A percentile compares a stretch with the other conserved stretches of the same genome.
phyloP scores from a whole-genome alignment of 2,797 vertebrate species.

The Sebastes reedi region DNA sequence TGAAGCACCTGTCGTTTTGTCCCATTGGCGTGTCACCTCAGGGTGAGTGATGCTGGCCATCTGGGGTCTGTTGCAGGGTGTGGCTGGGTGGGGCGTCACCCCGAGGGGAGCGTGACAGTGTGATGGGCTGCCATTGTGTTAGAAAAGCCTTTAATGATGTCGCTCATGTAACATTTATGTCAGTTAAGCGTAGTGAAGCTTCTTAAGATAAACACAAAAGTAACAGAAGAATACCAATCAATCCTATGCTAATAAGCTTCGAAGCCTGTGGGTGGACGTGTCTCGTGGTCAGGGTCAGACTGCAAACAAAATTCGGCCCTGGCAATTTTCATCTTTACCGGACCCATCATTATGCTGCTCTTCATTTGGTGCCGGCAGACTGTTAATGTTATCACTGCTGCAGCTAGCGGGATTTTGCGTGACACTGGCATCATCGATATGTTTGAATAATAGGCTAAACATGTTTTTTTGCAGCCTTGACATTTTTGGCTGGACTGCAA shows the following conservation, averaged over 20 bases:
- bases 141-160: not conserved
- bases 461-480: not conserved
- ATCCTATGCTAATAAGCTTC: not conserved
- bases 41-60: slow-evolving; percentile 53
- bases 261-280: not conserved
- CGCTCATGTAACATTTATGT: slow-evolving; percentile 8
- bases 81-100: slow-evolving; percentile 20
- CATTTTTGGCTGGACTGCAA: not conserved
- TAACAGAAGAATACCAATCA: not conserved
- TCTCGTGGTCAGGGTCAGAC: not conserved
- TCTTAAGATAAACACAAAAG: not conserved
- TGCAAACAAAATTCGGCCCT: accelerated
- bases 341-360: not conserved
- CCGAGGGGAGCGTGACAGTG: not conserved
- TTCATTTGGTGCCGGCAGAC: no score
- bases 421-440: no score
- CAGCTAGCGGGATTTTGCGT: no score
- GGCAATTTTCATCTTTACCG: not conserved
- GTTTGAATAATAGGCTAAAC: no score
- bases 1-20: slow-evolving; percentile 33
- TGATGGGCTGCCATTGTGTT: not conserved
- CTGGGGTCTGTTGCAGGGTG: slow-evolving; percentile 51
- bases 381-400: no score
- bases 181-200: not conserved
- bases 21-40: slow-evolving; percentile 30